These are phyloP conservation scores for Paedocypris micromegethes DNA, from an alignment of 2,797 vertebrate genomes.

Conservation along the genomic window DNA sequence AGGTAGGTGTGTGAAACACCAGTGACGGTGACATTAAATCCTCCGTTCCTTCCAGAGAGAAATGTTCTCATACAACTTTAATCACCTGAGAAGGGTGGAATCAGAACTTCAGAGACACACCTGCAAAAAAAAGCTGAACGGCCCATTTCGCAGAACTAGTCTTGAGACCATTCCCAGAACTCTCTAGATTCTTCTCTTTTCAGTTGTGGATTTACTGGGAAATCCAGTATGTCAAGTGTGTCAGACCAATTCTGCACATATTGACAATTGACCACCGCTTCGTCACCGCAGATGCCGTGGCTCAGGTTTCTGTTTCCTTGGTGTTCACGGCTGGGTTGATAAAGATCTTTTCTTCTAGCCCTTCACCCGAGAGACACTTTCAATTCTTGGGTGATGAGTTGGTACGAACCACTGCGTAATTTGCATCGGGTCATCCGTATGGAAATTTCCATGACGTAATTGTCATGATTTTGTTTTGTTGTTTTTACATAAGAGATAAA, in stretches of 20 bases:
- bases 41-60: not conserved
- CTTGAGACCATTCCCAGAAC: conserved; percentile 1
- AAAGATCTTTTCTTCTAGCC: conserved; percentile 3
- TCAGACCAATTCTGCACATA: not conserved
- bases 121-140: not conserved
- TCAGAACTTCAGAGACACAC: not conserved
- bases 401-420: not conserved
- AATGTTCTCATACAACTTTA: not conserved
- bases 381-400: conserved; percentile 11
- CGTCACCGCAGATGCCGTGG: not conserved
- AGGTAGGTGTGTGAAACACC: not conserved
- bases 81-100: conserved; percentile 7
- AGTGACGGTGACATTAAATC: not conserved
- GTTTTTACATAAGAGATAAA: not conserved
- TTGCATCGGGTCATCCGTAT: not conserved
- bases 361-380: not conserved
- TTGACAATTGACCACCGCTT: not conserved
- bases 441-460: conserved; percentile 1
- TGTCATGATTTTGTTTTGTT: not conserved
- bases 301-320: conserved; percentile 16
- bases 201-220: not conserved
- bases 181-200: too few relatives aligned
- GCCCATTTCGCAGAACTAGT: not conserved
- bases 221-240: not conserved
- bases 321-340: not conserved